Conservation (phyloP, 2,888 invertebrate genomes). For the Sarcophaga variegata region DNA sequence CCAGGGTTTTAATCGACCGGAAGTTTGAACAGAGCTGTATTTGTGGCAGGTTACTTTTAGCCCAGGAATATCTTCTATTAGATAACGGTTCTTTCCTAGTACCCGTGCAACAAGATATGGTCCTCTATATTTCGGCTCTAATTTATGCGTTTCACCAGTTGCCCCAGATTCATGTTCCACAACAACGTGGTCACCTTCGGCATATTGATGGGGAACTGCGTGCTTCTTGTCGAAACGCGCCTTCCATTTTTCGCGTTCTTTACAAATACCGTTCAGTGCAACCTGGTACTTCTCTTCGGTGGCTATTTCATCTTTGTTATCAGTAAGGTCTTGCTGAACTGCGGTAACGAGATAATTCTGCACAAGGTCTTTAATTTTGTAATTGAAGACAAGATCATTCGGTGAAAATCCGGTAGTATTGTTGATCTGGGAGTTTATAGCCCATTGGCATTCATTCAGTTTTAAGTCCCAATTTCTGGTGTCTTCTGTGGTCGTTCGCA, state of each 20-base stretch:
- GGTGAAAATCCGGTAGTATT: not conserved
- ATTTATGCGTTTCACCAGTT: constrained; percentile 66
- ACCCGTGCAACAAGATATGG: constrained; percentile 60
- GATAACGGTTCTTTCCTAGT: constrained; percentile 62
- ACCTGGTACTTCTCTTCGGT: too few relatives aligned
- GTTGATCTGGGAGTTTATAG: too few relatives aligned
- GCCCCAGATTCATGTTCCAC: constrained; percentile 55
- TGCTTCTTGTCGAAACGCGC: too few relatives aligned
- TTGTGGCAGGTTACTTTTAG: constrained; percentile 51
- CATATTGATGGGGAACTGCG: constrained; percentile 26
- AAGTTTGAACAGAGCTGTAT: constrained; percentile 44
- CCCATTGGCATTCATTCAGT: not conserved
- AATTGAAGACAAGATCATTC: constrained; percentile 18
- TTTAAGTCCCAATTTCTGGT: constrained; percentile 2
- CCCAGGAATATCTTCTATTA: constrained; percentile 66
- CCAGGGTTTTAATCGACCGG: too few relatives aligned
- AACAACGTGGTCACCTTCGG: constrained; percentile 50
- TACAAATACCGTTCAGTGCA: too few relatives aligned
- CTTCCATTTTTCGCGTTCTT: too few relatives aligned
- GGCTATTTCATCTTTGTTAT: constrained; percentile 11
- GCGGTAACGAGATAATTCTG: constrained; percentile 11
- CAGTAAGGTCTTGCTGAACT: constrained; percentile 43
- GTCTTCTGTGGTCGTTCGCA: not conserved
- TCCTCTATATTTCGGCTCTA: constrained; percentile 62
- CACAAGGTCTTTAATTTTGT: not conserved